Evolutionary conservation across 2,888 invertebrate genomes (phyloP), one percentile per base, ranked within the genome.

Genomic region (Leptinotarsa juncta): DNA sequence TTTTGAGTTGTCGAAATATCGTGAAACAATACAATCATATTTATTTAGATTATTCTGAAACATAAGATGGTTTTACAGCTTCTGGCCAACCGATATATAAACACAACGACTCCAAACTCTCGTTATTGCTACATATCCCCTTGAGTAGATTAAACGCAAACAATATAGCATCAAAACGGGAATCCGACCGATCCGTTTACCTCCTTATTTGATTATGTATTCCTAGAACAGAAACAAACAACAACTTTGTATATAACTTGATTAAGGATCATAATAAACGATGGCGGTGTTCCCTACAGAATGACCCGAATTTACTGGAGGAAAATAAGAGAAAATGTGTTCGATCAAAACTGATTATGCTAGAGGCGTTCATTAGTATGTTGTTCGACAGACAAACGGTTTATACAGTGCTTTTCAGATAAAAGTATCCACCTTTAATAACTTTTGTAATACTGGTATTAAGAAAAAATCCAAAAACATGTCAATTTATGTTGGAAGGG

Each of bases 111-210:
- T 23, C 42, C 62, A 42, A 32, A 18, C 42, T 32, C 16, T 32
- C 4, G 55, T 57, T 57, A 26, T 57, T 71, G 72, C 60, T 65
- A 49, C 23, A 67, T 60, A 70, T 67, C 48, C 60, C 60, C 65
- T 71, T 51, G 60, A 77, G 78, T 71, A 78, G 79, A 80, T 80
- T 79, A 79, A 80, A 78, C 77, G 80, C 78, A 80, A 79, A 80
- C 80, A 80, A 79, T 77, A 79, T 70, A 75, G 73, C 73, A 75
- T 76, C 76, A 79, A 77, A 79, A 80, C 78, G 67, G 72, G 79
- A 77, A 78, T 79, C 77, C 67, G 75, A 76, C 77, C 78, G 78
- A 79, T 80, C 80, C 79, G 77, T 78, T 80, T 78, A 76, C 75
- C 75, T 77, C 76, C 70, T 74, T 80, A 79, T 79, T 77, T 75